Evolutionary conservation across 2,888 invertebrate genomes (phyloP), one percentile per base, ranked within the genome.

Genomic region (Choristoneura rosaceana): DNA sequence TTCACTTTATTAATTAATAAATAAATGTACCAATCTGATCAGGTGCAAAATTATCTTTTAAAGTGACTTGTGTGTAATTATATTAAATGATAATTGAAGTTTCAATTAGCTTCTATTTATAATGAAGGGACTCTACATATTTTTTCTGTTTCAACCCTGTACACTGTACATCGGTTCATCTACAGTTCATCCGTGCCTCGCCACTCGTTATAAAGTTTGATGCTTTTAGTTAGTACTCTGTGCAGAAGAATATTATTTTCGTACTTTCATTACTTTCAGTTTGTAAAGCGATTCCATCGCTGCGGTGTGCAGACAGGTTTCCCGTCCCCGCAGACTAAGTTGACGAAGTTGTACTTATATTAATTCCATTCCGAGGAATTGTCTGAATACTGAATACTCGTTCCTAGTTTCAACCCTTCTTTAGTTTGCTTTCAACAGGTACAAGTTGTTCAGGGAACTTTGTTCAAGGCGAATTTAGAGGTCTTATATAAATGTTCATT

Each of bases 151-250:
- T 50, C 69, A 73, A 33, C 73, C 63, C 73, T 69, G 47, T 3
- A 52, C 7, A 52, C 25, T 50, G 55, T 55, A 55, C 55, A 55
- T 55, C 25, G 82, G 83, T 84, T 85, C 82, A 87, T 85, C 84
- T 81, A 75, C 80, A 84, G 84, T 82, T 83, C 81, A 85, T 82
- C 80, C 77, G 78, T 67, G 74, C 70, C 70, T 79, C 79, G 78
- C 81, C 81, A 77, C 82, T 90, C 84, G 88, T 91, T 90, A 90
- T 84, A 82, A 91, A 92, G 84, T 92, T 91, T 87, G 86, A 85
- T 82, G 86, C 79, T 77, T 80, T 79, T 85, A 82, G 80, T 79
- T 85, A 82, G 80, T 79, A 82, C 81, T 81, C 83, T 77, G 81
- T 82, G 87, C 89, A 89, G 85, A 88, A 83, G 83, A 85, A 82